Base-by-base conservation (phyloP, 1,140 invertebrate species). In the Limonius californicus region DNA sequence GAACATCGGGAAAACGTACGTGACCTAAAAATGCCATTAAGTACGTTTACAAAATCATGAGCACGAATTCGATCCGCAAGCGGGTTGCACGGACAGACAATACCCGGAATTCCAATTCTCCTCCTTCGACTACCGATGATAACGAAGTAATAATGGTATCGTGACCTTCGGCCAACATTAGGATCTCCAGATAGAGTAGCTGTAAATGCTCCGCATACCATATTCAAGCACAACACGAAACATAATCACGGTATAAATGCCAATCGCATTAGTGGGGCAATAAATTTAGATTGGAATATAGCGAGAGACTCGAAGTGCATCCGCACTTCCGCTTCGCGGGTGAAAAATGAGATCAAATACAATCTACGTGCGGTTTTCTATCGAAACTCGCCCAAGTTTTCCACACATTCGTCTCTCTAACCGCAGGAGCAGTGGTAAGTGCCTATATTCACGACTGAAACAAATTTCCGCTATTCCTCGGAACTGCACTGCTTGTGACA, bases 1-100 rank as follows among this genome's bases (percentile, higher is more conserved):
- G n/a, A 14, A n/a, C 8, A 14, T 39, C 45, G 35, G 42, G 42
- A 32, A 50, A 63, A 50, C 27, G 39, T 59, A 63, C 62, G 62
- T 63, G 62, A 63, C 57, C 57, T 63, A 63, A 63, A 63, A 59
- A 63, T 63, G 54, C 39, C 54, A 62, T 62, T 57, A 62, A 62
- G 55, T 62, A 54, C 62, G 57, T 54, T 54, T 32, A 39, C 58
- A 58, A 63, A 63, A 62, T 62, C 60, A 62, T 56, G 54, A 45
- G 55, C 60, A 62, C 60, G 61, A 63, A 59, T 63, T 63, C 57
- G 62, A 63, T 59, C 47, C 62, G 62, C 62, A 39, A 39, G 35
- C 35, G 35, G 50, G 53, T 53, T 61, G 21, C n/a, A 59, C 27
- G 45, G 53, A 18, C 56, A 23, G 32, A 57, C 55, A 35, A 57